Base-by-base conservation (phyloP, 2,888 invertebrate species). In the Phaedon cochleariae region DNA sequence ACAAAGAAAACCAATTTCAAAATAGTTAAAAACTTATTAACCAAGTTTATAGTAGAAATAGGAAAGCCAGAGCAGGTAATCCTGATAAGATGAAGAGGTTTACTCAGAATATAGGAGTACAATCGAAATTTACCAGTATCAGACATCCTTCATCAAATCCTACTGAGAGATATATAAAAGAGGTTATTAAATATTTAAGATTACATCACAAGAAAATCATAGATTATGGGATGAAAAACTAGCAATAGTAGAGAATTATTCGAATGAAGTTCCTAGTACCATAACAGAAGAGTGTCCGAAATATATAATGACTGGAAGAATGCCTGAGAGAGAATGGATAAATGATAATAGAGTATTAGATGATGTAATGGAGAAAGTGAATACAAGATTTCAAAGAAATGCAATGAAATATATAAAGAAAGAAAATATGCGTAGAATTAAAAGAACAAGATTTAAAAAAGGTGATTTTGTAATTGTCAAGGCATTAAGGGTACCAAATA, bases 251-350 rank as follows among this genome's bases (percentile, higher is more conserved):
- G 58, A 62, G 46, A 26, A 31, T 46, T 62, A 62, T 53, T 17
- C 46, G 10, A 62, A 62, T 45, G 31, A 62, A 4, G 22, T 7
- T 17, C 63, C 63, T 6, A 58, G 41, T 26, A 58, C 37, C 5
- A 22, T 22, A 10, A 63, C 63, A 9, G 49, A 52, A 29, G 21
- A 51, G 41, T 18, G 22, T 37, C 52, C 63, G 7, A 18, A 45
- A 20, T 21, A 22, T 1, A 12, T 51, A 5, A 45, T 52, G 26
- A 58, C 48, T 22, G 37, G 51, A 10, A 37, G 4, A 63, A 10
- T 26, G 51, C 63, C 63, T 26, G 58, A 63, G 15, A 31, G 52
- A 41, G 57, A 57, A 29, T 63, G 63, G 63, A 51, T 34, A 17
- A 34, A n/a, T 22, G 29, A 49, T 17, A 6, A 9, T 10, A 15